Evolutionary conservation across 92 coral and sea anemone species (phyloP), one percentile per base, ranked within the genome.

Genomic region (Palythoa grandis): DNA sequence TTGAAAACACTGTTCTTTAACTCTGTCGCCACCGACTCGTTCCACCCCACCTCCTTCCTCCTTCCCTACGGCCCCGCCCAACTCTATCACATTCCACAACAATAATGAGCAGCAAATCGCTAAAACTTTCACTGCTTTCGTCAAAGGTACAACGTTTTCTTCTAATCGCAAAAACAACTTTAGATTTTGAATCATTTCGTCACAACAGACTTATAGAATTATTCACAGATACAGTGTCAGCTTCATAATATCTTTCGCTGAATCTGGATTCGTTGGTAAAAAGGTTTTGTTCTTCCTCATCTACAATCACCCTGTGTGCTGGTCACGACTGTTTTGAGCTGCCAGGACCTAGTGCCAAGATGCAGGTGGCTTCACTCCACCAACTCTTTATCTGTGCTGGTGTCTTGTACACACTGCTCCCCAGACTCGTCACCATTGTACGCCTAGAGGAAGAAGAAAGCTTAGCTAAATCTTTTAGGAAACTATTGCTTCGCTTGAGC

Each of bases 391-490:
- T 76, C 82, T 6, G 65, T 13, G 24, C 61, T 57, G 20, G 82
- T 24, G 29, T 76, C 82, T 29, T 76, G 63, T n/a, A 52, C 82
- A 53, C 82, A 76, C 17, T 53, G 67, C 8, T 76, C 82, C 37
- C 19, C 35, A 20, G 43, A 6, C n/a, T 76, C 82, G 3, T 76
- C 82, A 14, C 82, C 82, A 25, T 76, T 76, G 66, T 76, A 76
- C n/a, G 82, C 82, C 82, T 76, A 10, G n/a, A 52, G 12, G 43
- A 22, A 23, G 35, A 10, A 35, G 13, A 6, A 29, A 29, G 35
- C 35, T 1, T 0, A 29, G 35, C 35, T 29, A 29, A 29, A 29
- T 29, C 35, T 29, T 29, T 29, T 29, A 29, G 35, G 35, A 29
- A 29, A 0, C 35, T 29, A 29, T 29, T 29, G 35, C 1, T 29